phyloP scores from a whole-genome alignment of 37 sponge, comb jelly and placozoan species.

The Ephydatia muelleri region DNA sequence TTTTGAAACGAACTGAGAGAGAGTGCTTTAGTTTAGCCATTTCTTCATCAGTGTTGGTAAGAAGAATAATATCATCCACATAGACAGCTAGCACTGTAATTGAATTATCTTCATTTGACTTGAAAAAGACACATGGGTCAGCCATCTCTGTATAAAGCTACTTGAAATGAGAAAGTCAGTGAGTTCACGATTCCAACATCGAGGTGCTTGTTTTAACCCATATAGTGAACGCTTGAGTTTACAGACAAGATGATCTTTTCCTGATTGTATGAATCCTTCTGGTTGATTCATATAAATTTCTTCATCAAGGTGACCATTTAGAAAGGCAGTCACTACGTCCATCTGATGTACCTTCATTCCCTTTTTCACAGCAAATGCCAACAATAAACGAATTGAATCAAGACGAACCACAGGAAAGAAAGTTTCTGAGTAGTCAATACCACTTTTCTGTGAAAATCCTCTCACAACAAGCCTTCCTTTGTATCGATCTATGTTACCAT shows the following conservation, averaged over 20 bases:
- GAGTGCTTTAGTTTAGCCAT: constrained; percentile 33
- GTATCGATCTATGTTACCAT: constrained; percentile 36
- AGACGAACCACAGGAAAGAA: constrained; percentile 50
- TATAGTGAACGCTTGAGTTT: constrained; percentile 46
- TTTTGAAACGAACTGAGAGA: constrained; percentile 22
- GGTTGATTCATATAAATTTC: constrained; percentile 59
- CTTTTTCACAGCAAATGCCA: constrained; percentile 53
- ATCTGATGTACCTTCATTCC: constrained; percentile 57
- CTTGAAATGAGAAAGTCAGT: neutral
- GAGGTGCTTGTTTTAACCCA: constrained; percentile 48
- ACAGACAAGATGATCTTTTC: constrained; percentile 45
- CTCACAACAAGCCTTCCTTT: constrained; percentile 45
- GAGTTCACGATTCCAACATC: constrained; percentile 42
- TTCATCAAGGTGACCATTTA: constrained; percentile 46
- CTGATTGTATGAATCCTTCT: constrained; percentile 32
- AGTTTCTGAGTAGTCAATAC: constrained; percentile 49
- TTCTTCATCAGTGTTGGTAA: constrained; percentile 23
- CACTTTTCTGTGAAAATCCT: constrained; percentile 44
- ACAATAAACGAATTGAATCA: constrained; percentile 29
- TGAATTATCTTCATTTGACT: neutral
- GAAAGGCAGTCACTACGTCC: constrained; percentile 61
- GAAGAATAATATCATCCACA: constrained; percentile 47
- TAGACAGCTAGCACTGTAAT: constrained; percentile 41
- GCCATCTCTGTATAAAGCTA: constrained; percentile 31
- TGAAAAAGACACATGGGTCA: constrained; percentile 35